Evolutionary conservation across 2,888 invertebrate genomes (phyloP).

Genomic region (Trichopria drosophilae): DNA sequence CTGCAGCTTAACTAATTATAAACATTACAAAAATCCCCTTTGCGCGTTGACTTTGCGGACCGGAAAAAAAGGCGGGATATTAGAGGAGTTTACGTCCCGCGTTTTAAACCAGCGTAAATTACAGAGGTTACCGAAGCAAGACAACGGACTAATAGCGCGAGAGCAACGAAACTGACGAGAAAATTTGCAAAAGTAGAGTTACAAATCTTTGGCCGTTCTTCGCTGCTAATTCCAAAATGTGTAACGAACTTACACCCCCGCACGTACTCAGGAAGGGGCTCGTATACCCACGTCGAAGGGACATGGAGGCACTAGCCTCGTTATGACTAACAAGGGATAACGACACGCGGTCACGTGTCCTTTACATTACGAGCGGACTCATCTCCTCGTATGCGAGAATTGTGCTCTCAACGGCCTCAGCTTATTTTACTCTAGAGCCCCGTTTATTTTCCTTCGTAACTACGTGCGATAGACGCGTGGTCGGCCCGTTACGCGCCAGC

Average conservation of each 20-base stretch:
- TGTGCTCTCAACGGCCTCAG: conserved; percentile 3
- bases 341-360: conserved; percentile 45
- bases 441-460: conserved; percentile 19
- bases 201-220: conserved; percentile 12
- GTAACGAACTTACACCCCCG: conserved; percentile 42
- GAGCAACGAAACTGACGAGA: conserved; percentile 18
- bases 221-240: conserved; percentile 42
- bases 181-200: conserved; percentile 10
- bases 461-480: neutral
- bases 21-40: too few relatives aligned
- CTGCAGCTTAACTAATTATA: too few relatives aligned
- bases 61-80: too few relatives aligned
- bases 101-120: too few relatives aligned
- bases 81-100: too few relatives aligned
- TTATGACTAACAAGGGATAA: conserved; percentile 56
- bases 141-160: too few relatives aligned
- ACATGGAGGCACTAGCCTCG: conserved; percentile 38
- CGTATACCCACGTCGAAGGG: conserved; percentile 19
- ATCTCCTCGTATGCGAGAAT: neutral
- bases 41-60: too few relatives aligned
- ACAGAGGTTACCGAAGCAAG: too few relatives aligned
- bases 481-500: too few relatives aligned
- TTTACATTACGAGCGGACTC: neutral
- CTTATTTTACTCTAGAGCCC: conserved; percentile 28
- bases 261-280: too few relatives aligned